These are phyloP conservation scores for Mythimna lalbum DNA, from an alignment of 2,888 invertebrate species.

Conservation along the genomic window DNA sequence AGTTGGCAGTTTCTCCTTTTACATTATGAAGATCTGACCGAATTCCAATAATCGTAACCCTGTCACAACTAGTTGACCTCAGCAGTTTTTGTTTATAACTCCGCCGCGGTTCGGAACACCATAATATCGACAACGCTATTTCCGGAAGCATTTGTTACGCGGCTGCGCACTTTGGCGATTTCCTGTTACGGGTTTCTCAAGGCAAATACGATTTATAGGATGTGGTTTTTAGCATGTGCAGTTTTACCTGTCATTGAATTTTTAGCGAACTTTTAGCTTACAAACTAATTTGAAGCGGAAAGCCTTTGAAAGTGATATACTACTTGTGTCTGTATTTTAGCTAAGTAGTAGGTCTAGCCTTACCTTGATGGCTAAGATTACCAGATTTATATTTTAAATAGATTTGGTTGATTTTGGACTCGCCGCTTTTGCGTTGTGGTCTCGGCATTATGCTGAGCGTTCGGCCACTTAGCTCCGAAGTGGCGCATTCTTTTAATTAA, in stretches of 20 bases:
- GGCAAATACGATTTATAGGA: conserved; percentile 15
- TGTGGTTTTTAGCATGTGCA: not conserved
- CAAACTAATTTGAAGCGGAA: not conserved
- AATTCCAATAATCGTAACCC: not conserved
- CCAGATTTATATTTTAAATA: no score
- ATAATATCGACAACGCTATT: conserved; percentile 41
- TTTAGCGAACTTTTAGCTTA: not conserved
- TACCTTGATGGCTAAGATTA: no score
- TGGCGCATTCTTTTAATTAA: no score
- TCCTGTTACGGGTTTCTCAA: conserved; percentile 38
- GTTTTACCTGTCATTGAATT: not conserved
- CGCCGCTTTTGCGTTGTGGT: no score
- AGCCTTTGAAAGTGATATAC: no score
- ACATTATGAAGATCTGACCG: not conserved
- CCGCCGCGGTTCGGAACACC: conserved; percentile 9
- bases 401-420: no score
- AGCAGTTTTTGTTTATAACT: conserved; percentile 6
- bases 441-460: no score
- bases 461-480: no score
- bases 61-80: conserved; percentile 41
- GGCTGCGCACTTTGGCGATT: conserved; percentile 26
- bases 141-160: conserved; percentile 37
- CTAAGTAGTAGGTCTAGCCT: no score
- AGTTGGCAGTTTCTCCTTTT: no score
- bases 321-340: no score